These are phyloP conservation scores for Cyanoramphus novaezelandiae DNA, from an alignment of 2,113 vertebrate genomes.

Conservation along the genomic window DNA sequence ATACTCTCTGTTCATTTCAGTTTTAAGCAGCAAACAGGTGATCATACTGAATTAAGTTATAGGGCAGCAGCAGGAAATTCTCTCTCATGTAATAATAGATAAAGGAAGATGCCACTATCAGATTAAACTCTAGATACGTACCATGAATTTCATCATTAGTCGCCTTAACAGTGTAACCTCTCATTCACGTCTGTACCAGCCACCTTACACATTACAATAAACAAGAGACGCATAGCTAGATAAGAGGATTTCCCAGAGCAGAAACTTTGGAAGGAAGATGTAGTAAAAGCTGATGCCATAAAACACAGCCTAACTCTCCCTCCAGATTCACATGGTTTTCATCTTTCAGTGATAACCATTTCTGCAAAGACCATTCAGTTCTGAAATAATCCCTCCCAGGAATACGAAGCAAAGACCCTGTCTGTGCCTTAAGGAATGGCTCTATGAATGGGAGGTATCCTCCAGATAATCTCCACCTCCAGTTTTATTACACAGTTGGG, in stretches of 20 bases:
- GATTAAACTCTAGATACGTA: not conserved
- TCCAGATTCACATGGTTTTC: not conserved
- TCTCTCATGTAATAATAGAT: not conserved
- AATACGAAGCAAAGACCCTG: not conserved
- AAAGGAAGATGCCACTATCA: not conserved
- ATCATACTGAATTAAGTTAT: not conserved
- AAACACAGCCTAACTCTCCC: not conserved
- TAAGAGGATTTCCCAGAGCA: not conserved
- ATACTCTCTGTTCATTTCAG: not conserved
- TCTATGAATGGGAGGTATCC: not conserved
- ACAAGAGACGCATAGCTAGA: not conserved
- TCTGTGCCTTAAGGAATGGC: not conserved
- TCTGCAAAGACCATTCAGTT: not conserved
- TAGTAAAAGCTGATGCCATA: not conserved
- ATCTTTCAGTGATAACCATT: not conserved
- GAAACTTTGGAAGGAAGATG: not conserved
- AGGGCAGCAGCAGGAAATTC: not conserved
- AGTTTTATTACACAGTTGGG: not conserved
- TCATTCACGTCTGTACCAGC: not conserved
- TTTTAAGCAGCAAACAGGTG: not conserved
- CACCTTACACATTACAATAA: not conserved
- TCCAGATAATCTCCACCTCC: not conserved
- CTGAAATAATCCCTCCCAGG: not conserved
- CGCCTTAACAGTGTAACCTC: not conserved
- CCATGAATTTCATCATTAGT: not conserved